Evolutionary conservation across 1,140 invertebrate genomes (phyloP).

Genomic region (Cherax quadricarinatus): DNA sequence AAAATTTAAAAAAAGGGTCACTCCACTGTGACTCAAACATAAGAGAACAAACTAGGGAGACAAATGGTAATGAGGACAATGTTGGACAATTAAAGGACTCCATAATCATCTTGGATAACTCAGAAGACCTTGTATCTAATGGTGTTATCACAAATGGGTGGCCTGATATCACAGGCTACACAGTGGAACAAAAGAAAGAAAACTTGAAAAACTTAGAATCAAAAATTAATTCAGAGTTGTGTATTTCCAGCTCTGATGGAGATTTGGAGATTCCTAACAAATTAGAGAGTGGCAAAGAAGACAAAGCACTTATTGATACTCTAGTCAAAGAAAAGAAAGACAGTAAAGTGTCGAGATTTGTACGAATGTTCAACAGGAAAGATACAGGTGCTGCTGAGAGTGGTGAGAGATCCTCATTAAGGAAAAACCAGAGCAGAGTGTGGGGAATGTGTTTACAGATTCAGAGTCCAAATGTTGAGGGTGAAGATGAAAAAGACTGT

Average conservation of each 20-base stretch:
- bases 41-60: neutral
- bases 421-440: constrained; percentile 32
- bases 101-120: neutral
- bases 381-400: constrained; percentile 1
- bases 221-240: neutral
- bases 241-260: neutral
- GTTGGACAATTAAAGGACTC: neutral
- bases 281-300: constrained; percentile 10
- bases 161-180: neutral
- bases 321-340: constrained; percentile 48
- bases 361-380: constrained; percentile 56
- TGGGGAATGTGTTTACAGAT: constrained; percentile 64
- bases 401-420: constrained; percentile 7
- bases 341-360: constrained; percentile 56
- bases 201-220: neutral
- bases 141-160: neutral
- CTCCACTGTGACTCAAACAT: neutral
- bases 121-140: neutral
- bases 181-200: neutral
- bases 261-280: neutral
- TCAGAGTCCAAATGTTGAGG: constrained; percentile 54
- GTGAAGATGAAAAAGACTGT: constrained; percentile 15
- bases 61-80: neutral
- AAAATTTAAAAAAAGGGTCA: neutral
- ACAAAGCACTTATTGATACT: constrained; percentile 27